Base-by-base conservation (phyloP, 2,888 invertebrate species). In the Catocala sponsa region DNA sequence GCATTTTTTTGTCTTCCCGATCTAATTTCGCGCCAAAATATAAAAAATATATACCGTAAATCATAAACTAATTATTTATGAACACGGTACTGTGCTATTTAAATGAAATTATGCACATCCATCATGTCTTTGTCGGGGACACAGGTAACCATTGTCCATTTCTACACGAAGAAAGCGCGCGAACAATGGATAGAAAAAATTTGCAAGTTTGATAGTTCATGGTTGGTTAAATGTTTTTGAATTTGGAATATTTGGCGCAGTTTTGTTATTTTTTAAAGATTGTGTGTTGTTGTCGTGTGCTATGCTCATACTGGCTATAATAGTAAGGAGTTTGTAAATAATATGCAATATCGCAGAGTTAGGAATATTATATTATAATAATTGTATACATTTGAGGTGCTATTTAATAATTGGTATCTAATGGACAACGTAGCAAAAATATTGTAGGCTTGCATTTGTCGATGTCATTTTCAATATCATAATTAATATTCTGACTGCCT, bases 51-150 rank as follows among this genome's bases (percentile, higher is more conserved):
- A 63, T 66, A 60, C 33, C 63, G 63, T 77, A 78, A 78, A 77
- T 77, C 77, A 78, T 78, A 77, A 70, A 78, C 61, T 59, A 70
- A 70, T 68, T 59, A 70, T 68, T 59, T 63, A 63, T 55, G 42
- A 50, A 38, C 54, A 77, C 71, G 71, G 64, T 68, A 68, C 60
- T 68, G 59, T 58, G 49, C 43, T 63, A 62, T 78, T 74, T 72
- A 59, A 70, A 69, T 71, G 58, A 66, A 68, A 72, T 74, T 80
- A 73, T 66, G 71, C 76, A 74, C 78, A 80, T 79, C 81, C 60
- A 72, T 82, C 80, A 80, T 73, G n/a, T 47, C 74, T 78, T 80
- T 82, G 80, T 79, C 78, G 79, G 78, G 25, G 41, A 25, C 32
- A 50, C 80, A 83, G 83, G 82, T 81, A 83, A 51, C 7, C 47